Percentiles rank a stretch among this genome's conserved stretches.
Conservation (phyloP, 1,140 invertebrate species). For the Drosophila nannoptera region DNA sequence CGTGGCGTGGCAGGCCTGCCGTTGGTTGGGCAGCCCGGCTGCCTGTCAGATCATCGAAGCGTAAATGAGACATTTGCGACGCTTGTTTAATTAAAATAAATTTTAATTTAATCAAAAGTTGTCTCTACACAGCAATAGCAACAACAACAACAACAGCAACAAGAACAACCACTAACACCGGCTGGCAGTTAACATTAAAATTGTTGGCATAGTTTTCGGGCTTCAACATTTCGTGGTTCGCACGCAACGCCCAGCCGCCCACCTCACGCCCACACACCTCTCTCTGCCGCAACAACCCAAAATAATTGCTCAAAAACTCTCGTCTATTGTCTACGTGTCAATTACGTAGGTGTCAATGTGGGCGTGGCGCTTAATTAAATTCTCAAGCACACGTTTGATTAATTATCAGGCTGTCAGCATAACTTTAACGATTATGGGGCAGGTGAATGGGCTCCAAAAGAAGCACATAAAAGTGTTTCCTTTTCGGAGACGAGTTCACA, state of each 20-base stretch:
- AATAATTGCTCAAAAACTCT: constrained; percentile 31
- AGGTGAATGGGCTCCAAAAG: constrained; percentile 6
- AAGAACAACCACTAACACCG: constrained; percentile 34
- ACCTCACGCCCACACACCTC: not conserved
- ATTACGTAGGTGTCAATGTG: constrained; percentile 54
- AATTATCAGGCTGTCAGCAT: constrained; percentile 16
- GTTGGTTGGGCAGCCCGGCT: constrained; percentile 2
- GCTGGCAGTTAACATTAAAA: constrained; percentile 71
- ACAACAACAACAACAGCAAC: constrained; percentile 18
- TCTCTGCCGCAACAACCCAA: constrained; percentile 4
- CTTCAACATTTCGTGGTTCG: constrained; percentile 14
- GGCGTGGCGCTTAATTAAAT: constrained; percentile 64
- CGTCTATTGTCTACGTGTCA: constrained; percentile 19
- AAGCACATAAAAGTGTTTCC: not conserved
- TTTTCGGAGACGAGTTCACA: not conserved
- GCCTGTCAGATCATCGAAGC: constrained; percentile 68
- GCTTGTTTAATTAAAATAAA: constrained; percentile 78
- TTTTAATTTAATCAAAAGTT: constrained; percentile 77
- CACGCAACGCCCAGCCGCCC: not conserved
- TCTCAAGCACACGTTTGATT: constrained; percentile 50
- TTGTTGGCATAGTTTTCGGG: constrained; percentile 70
- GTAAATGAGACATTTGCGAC: constrained; percentile 76
- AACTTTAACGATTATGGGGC: constrained; percentile 3
- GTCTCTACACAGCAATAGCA: constrained; percentile 18
- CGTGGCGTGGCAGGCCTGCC: not conserved